These are phyloP conservation scores for Tiliqua scincoides DNA, from an alignment of 2,113 vertebrate genomes.

Conservation along the genomic window DNA sequence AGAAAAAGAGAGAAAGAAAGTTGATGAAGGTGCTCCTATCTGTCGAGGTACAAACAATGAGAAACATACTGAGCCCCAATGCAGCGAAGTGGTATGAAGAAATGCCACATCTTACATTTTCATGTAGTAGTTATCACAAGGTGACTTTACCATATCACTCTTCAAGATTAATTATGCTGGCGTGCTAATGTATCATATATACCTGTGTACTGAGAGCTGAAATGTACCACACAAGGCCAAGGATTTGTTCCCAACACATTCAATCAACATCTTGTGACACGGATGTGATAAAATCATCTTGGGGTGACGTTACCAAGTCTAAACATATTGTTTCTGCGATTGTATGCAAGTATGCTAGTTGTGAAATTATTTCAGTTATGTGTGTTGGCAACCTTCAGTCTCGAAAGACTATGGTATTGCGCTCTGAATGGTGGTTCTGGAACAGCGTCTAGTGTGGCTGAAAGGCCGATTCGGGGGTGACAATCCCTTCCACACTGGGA, in stretches of 20 bases:
- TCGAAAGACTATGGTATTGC: no score
- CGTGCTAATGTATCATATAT: background rate
- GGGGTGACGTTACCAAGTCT: background rate
- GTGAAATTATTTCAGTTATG: background rate
- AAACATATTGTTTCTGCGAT: background rate
- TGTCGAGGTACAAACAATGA: constrained; percentile 49
- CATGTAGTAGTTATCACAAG: background rate
- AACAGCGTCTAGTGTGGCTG: no score
- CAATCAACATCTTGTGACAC: background rate
- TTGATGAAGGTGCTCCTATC: constrained; percentile 62
- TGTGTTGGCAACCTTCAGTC: no score
- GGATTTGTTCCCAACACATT: background rate
- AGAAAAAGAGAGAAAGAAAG: constrained; percentile 74
- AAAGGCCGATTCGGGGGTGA: no score
- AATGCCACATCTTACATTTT: background rate
- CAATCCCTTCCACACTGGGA: no score
- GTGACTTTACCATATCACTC: background rate
- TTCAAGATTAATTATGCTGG: background rate
- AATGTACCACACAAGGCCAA: background rate
- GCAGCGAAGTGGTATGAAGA: background rate
- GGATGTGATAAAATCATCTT: background rate
- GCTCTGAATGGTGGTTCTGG: no score
- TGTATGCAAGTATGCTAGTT: background rate
- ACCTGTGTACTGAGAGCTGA: background rate
- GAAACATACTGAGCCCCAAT: constrained; percentile 20